Percentiles rank a stretch among this genome's conserved stretches.
These are phyloP conservation scores for Cryptoprocta ferox DNA, from an alignment of 2,797 vertebrate species.

Conservation along the genomic window DNA sequence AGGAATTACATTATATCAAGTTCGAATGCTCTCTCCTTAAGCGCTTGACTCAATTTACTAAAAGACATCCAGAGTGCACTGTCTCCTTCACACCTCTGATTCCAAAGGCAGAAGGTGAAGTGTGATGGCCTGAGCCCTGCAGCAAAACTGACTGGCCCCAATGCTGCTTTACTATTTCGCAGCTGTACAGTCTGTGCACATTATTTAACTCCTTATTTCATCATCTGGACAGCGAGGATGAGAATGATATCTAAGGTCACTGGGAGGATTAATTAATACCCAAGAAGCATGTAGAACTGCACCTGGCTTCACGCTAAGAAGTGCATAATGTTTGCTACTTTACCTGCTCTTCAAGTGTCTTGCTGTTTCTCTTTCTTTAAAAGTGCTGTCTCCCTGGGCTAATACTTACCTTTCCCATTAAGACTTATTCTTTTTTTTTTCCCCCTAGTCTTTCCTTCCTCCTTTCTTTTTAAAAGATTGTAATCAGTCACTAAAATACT, in stretches of 20 bases:
- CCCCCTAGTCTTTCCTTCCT: neutral
- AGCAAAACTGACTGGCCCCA: neutral
- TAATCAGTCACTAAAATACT: neutral
- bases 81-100: neutral
- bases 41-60: neutral
- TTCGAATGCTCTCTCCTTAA: neutral
- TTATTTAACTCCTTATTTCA: neutral
- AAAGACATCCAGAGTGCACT: neutral
- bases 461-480: constrained; percentile 41
- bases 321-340: neutral
- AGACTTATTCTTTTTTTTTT: neutral
- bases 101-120: neutral
- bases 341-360: neutral
- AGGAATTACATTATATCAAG: neutral
- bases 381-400: neutral
- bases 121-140: neutral
- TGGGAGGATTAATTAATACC: neutral
- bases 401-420: neutral
- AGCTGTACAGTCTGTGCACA: neutral
- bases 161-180: rapidly evolving
- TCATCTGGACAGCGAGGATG: neutral
- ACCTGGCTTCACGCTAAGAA: neutral
- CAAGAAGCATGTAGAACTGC: neutral
- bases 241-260: neutral
- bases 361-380: constrained; percentile 9